A percentile compares a stretch with the other conserved stretches of the same genome.
phyloP scores from a whole-genome alignment of 37 sponge, comb jelly and placozoan genomes.

The Bolinopsis microptera region DNA sequence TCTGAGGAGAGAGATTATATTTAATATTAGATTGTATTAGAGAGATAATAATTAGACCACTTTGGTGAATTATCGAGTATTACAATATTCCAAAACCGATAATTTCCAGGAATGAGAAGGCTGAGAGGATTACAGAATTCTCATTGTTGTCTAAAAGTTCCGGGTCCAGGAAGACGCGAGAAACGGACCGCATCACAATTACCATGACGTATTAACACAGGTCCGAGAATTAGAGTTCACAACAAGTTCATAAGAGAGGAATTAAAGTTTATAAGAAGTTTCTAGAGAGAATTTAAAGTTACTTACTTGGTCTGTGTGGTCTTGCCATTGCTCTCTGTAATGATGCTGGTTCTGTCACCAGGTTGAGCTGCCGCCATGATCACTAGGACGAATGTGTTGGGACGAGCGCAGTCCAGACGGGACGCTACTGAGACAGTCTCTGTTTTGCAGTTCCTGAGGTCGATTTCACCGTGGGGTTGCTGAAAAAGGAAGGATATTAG shows the following conservation, averaged over 20 bases:
- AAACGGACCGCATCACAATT: not conserved
- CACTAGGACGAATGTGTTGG: constrained; percentile 58
- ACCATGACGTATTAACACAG: not conserved
- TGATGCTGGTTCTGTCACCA: constrained; percentile 40
- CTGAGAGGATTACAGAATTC: too few relatives aligned
- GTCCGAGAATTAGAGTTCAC: not conserved
- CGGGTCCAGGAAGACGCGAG: not conserved
- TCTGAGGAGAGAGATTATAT: constrained; percentile 15
- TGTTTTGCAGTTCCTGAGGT: constrained; percentile 18
- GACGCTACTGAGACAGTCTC: constrained; percentile 36
- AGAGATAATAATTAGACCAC: too few relatives aligned
- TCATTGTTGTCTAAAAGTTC: not conserved
- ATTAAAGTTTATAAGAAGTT: too few relatives aligned
- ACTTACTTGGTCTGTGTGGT: constrained; percentile 65
- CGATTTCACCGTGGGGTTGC: constrained; percentile 58
- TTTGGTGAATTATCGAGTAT: not conserved
- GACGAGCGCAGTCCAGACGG: constrained; percentile 49
- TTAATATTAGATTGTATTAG: too few relatives aligned
- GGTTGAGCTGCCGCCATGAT: constrained; percentile 24
- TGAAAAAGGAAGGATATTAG: not conserved
- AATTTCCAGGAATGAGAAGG: not conserved
- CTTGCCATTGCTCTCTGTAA: constrained; percentile 59
- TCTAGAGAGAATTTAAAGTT: too few relatives aligned
- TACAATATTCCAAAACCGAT: not conserved
- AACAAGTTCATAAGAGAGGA: too few relatives aligned